These are phyloP conservation scores for Bergia puertoricense DNA, from an alignment of 92 coral and sea anemone species.

Conservation along the genomic window DNA sequence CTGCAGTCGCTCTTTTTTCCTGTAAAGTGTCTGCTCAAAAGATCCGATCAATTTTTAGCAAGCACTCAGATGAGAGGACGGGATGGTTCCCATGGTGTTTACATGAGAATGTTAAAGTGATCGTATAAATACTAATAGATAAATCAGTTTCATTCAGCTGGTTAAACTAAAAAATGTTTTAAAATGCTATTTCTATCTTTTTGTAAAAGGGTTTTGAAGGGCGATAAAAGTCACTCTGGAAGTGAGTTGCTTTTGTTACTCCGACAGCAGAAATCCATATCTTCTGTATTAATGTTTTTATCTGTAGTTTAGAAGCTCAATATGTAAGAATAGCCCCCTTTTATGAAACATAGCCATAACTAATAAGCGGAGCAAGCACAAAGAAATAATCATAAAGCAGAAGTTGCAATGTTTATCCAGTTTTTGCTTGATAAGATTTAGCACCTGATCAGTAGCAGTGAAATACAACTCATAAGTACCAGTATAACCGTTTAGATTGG, in stretches of 20 bases:
- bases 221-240: background rate
- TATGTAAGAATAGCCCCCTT: conserved; percentile 16
- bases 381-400: background rate
- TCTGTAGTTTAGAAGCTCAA: background rate
- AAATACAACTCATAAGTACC: background rate
- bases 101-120: background rate
- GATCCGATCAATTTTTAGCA: background rate
- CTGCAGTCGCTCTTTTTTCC: conserved; percentile 6
- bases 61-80: background rate
- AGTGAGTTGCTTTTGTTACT: background rate
- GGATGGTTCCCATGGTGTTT: background rate
- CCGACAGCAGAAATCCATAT: background rate
- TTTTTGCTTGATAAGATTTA: background rate
- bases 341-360: background rate
- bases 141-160: background rate
- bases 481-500: conserved; percentile 25
- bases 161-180: background rate
- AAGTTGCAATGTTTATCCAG: background rate
- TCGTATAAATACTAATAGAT: background rate
- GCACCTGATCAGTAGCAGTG: background rate
- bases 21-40: conserved; percentile 7
- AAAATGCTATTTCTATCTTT: background rate
- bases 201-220: background rate
- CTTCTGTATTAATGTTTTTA: background rate
- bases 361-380: background rate